Evolutionary conservation across 2,113 vertebrate genomes (phyloP), one percentile per base, ranked within the genome.

Genomic region (Ploceus nigricollis): DNA sequence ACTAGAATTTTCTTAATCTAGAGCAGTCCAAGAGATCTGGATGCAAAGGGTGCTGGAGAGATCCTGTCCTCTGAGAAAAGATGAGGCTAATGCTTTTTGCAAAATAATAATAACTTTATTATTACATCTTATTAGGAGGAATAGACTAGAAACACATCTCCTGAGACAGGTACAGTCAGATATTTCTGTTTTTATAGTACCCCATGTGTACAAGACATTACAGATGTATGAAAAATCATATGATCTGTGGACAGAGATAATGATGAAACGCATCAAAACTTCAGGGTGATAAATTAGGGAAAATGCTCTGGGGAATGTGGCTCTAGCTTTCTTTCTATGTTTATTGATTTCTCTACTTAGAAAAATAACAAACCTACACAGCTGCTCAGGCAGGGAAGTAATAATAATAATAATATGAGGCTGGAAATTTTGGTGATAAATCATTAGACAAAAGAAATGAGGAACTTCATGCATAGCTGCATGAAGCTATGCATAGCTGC

Each of bases 311-410:
- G 84, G 87, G 61, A 93, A 21, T 33, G 27, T 56, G 50, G 33
- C 40, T 87, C 42, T 63, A 95, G 70, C 40, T 85, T 93, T 35
- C 53, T 89, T 86, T 73, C 39, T 19, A 51, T n/a, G 63, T 42
- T 89, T 88, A 93, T 96, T 90, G 93, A 89, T 91, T 85, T 85
- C 28, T 89, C 33, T 76, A 33, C 57, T 89, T 54, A 24, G 57
- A 94, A 93, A 90, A 83, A 11, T 5, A 33, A 0, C 23, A 51
- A 64, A 37, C 6, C 54, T 80, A 69, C 3, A 15, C 23, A 87
- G 81, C 65, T 91, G 82, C 71, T 88, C 71, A 90, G 63, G 45
- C 61, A 87, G 23, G 28, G 51, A 94, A 96, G 37, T 77, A 66
- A 7, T 79, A 70, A 57, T 51, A 70, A 47, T 47, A 65, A 45